Conservation (phyloP, 2,113 vertebrate genomes). For the Dromiciops gliroides region DNA sequence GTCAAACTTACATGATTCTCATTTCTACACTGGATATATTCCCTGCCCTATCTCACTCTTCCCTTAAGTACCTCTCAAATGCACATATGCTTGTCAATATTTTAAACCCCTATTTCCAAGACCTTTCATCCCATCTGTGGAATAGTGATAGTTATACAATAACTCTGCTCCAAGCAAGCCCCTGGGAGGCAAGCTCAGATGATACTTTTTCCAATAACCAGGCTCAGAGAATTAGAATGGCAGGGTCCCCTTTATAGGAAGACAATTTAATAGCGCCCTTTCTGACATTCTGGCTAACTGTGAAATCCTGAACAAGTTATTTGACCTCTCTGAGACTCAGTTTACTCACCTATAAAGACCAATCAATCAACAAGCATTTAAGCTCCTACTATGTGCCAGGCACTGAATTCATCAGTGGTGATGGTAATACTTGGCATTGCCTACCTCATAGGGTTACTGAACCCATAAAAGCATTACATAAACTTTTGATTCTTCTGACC, state of each 20-base stretch:
- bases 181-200: not conserved
- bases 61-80: not conserved
- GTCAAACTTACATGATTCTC: not conserved
- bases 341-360: not conserved
- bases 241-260: not conserved
- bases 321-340: not conserved
- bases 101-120: not conserved
- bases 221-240: not conserved
- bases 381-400: not conserved
- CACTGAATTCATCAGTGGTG: not conserved
- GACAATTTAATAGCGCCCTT: not conserved
- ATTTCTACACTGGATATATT: not conserved
- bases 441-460: not conserved
- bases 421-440: not conserved
- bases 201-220: not conserved
- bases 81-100: not conserved
- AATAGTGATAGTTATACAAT: not conserved
- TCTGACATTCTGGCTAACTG: not conserved
- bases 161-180: not conserved
- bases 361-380: not conserved
- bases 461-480: not conserved
- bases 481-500: not conserved
- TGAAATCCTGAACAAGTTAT: not conserved
- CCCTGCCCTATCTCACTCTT: not conserved
- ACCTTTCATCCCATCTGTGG: not conserved